These are phyloP conservation scores for Aspidiotus rigidus DNA, from an alignment of 2,888 invertebrate species.

Conservation along the genomic window DNA sequence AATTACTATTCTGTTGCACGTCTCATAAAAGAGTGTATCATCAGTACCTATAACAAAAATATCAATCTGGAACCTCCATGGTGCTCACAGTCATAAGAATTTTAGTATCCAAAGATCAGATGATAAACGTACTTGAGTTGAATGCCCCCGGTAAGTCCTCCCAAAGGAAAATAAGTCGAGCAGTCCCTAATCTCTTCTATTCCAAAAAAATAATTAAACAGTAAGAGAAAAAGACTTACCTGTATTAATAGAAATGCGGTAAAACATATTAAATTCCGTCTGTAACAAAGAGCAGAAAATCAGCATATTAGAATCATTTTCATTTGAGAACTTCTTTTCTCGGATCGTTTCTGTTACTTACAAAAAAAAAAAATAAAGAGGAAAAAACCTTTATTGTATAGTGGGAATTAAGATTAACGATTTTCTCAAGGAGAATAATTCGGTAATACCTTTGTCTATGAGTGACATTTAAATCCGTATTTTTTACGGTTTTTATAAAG, in stretches of 20 bases:
- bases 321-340: not conserved
- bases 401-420: no score
- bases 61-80: no score
- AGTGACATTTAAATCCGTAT: not conserved
- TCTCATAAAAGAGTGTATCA: no score
- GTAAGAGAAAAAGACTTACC: slow-evolving; percentile 6
- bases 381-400: not conserved
- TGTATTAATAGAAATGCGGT: slow-evolving; percentile 21
- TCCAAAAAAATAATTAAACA: not conserved
- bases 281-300: slow-evolving; percentile 21
- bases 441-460: not conserved
- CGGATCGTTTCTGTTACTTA: not conserved
- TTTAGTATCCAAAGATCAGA: no score
- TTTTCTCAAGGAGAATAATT: no score
- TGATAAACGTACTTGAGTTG: no score
- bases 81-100: no score
- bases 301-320: slow-evolving; percentile 7
- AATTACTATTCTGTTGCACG: no score
- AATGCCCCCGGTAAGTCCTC: no score
- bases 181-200: no score
- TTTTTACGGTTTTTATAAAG: not conserved
- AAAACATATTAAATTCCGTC: slow-evolving; percentile 21
- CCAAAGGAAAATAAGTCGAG: no score
- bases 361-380: not conserved
- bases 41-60: no score